Evolutionary conservation across 1,140 invertebrate species (phyloP).

Genomic region (Nasonia giraulti): DNA sequence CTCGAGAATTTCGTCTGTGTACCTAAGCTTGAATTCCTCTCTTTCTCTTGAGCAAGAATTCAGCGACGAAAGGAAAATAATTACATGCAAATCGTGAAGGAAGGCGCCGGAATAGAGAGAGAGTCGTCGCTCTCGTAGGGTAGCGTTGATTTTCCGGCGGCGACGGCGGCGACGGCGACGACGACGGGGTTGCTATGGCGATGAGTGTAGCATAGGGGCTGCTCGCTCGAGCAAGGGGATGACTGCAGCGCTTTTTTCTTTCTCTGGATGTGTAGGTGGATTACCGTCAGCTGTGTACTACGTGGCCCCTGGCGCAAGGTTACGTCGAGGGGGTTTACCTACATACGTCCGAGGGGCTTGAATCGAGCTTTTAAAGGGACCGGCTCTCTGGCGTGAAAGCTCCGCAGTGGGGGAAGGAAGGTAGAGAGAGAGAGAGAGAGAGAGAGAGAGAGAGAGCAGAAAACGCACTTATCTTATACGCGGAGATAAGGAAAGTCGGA

Average conservation of each 20-base stretch:
- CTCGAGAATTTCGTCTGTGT: neutral
- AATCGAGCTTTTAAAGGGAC: conserved; percentile 6
- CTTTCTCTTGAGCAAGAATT: neutral
- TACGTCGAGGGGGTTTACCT: conserved; percentile 19
- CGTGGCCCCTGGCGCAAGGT: conserved; percentile 20
- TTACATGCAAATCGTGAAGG: neutral
- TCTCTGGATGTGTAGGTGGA: neutral
- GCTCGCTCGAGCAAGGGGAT: conserved; percentile 25
- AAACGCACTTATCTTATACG: neutral
- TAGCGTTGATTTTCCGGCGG: conserved; percentile 54
- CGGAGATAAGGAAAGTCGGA: neutral
- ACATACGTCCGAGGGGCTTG: neutral
- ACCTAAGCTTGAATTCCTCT: neutral
- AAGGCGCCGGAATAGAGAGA: neutral
- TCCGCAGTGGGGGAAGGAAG: neutral
- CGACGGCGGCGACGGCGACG: conserved; percentile 10
- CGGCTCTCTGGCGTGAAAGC: neutral
- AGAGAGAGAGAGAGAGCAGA: neutral
- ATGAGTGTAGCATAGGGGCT: conserved; percentile 57
- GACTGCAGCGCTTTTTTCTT: conserved; percentile 58
- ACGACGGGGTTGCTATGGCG: conserved; percentile 67
- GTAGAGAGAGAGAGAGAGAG: too few species aligned
- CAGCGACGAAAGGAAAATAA: neutral
- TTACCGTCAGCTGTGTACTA: conserved; percentile 35
- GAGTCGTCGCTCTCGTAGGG: conserved; percentile 54